phyloP scores from a whole-genome alignment of 2,888 invertebrate species.

The Lampropteryx suffumata region DNA sequence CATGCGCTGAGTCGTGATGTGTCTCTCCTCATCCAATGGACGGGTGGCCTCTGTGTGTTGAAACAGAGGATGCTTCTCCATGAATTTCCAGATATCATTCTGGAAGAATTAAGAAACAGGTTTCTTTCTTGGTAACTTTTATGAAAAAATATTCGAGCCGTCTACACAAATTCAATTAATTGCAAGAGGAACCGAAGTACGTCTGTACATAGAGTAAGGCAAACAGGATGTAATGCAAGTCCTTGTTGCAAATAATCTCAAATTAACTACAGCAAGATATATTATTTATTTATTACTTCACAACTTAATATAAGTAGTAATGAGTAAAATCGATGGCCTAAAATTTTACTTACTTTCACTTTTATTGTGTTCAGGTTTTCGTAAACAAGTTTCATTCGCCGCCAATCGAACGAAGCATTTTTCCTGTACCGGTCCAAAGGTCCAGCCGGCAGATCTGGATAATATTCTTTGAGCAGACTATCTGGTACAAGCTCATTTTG shows the following conservation, averaged over 20 bases:
- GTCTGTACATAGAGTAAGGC: too few species aligned
- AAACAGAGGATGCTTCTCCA: constrained; percentile 88
- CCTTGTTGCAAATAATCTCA: too few species aligned
- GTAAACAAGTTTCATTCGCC: constrained; percentile 77
- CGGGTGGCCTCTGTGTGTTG: constrained; percentile 87
- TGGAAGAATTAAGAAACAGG: constrained; percentile 40
- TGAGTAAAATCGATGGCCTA: too few species aligned
- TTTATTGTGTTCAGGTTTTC: constrained; percentile 61
- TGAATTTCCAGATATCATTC: constrained; percentile 84
- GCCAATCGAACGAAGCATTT: constrained; percentile 87
- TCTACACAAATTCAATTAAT: too few species aligned
- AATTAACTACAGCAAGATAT: too few species aligned
- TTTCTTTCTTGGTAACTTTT: too few species aligned
- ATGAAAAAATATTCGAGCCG: too few species aligned
- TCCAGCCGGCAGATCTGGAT: constrained; percentile 84
- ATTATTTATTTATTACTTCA: too few species aligned
- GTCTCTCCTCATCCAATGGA: constrained; percentile 81
- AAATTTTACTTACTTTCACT: constrained; percentile 56
- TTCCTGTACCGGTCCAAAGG: constrained; percentile 85
- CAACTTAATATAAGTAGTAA: too few species aligned
- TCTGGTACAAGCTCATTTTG: constrained; percentile 45
- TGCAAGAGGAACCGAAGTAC: too few species aligned
- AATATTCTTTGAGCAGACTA: constrained; percentile 62
- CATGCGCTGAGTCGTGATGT: constrained; percentile 81
- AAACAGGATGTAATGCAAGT: too few species aligned